Conservation (phyloP, 2,797 vertebrate genomes). For the Thunnus albacares region DNA sequence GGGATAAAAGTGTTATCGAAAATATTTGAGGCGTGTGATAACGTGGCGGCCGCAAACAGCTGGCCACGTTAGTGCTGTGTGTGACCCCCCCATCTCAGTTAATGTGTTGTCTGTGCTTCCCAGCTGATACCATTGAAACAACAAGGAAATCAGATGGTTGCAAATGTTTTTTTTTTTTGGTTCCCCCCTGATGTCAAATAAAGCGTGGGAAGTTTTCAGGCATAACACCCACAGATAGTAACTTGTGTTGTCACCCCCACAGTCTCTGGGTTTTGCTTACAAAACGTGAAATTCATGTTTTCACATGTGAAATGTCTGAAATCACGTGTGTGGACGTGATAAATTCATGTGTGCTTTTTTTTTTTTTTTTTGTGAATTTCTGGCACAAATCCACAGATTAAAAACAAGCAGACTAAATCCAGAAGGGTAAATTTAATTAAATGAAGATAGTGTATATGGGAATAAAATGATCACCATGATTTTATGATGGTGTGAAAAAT, state of each 20-base stretch:
- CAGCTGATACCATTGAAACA: background rate
- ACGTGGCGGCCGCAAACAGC: slow-evolving; percentile 24
- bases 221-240: background rate
- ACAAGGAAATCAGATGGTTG: background rate
- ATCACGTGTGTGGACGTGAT: background rate
- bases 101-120: slow-evolving; percentile 1
- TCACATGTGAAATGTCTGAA: background rate
- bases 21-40: slow-evolving; percentile 46
- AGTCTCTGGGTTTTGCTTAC: background rate
- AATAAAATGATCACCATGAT: background rate
- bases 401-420: background rate
- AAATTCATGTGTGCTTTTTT: background rate
- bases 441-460: background rate
- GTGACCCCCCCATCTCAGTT: background rate
- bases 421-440: background rate
- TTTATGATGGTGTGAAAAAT: background rate
- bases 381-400: background rate
- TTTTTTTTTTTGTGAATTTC: no score
- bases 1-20: slow-evolving; percentile 45
- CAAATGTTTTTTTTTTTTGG: background rate
- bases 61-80: slow-evolving; percentile 1
- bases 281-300: background rate
- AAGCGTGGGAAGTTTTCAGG: background rate
- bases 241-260: background rate
- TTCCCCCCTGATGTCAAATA: background rate